Evolutionary conservation across 2,113 vertebrate genomes (phyloP), one percentile per base, ranked within the genome.

Genomic region (Urocolius indicus): DNA sequence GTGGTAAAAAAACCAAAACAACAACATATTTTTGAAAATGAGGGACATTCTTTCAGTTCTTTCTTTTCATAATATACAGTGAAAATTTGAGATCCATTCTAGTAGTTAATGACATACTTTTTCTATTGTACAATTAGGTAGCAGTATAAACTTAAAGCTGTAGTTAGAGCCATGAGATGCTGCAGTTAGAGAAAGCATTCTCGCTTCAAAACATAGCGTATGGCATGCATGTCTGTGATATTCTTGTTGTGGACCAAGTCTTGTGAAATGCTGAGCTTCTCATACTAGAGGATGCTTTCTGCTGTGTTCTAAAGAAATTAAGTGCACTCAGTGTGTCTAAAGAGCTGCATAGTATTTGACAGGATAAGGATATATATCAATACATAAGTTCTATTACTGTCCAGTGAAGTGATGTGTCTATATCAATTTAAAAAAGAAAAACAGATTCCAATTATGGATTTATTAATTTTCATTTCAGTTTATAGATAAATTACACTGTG

Each of bases 391-490:
- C 48, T 75, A 49, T 80, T 79, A 65, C n/a, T 83, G 65, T 90
- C 65, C 69, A 66, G n/a, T 54, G 52, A 43, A 92, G 13, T 19
- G 32, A 62, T 41, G 14, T 43, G 23, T 86, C 67, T 34, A 1
- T 38, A 76, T 87, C 1, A 10, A 14, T 27, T 65, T 41, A 62
- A 49, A 55, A 34, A 41, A 11, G 16, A 58, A 66, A 92, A 45
- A 61, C 61, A 85, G 93, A 87, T 57, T 49, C 9, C 26, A 48
- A 58, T 59, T 75, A 15, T 93, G 55, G 6, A 10, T 90, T 90
- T 76, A 34, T 38, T 86, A 55, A 32, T 30, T 54, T 93, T 96
- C 88, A 55, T 97, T 96, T 83, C 9, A 48, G 27, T 94, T 73
- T 84, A n/a, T 52, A 43, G 69, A 36, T 29, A 78, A 71, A 74